A percentile compares a stretch with the other conserved stretches of the same genome.
Conservation (phyloP, 2,113 vertebrate genomes). For the Holacanthus passer region DNA sequence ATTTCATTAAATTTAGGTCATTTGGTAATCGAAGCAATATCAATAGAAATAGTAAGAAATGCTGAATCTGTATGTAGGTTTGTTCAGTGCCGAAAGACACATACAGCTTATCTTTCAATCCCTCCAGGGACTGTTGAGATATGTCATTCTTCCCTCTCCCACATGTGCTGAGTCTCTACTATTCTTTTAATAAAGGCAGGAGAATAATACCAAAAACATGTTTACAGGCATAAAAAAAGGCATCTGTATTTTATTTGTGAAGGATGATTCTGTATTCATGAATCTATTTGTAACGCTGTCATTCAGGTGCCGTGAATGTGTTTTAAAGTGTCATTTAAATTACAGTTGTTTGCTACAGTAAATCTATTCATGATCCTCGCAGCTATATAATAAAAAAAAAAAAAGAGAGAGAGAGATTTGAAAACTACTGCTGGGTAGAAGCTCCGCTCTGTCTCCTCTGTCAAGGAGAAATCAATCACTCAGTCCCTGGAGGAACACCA, state of each 20-base stretch:
- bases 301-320: conserved; percentile 28
- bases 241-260: background rate
- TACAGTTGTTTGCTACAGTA: conserved; percentile 42
- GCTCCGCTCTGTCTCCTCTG: conserved; percentile 61
- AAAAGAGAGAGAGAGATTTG: conserved; percentile 44
- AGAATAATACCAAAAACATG: conserved; percentile 23
- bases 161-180: background rate
- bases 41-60: background rate
- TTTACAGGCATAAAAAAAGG: conserved; percentile 10
- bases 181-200: conserved; percentile 25
- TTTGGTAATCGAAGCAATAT: background rate
- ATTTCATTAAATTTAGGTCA: background rate
- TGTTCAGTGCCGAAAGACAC: background rate
- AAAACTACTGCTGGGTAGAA: conserved; percentile 45
- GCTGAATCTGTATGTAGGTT: background rate
- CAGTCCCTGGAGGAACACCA: conserved; percentile 69
- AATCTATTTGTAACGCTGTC: conserved; percentile 38
- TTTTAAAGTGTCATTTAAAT: conserved; percentile 52
- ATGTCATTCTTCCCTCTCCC: background rate
- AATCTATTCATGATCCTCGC: conserved; percentile 41
- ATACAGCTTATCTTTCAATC: background rate
- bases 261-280: conserved; percentile 28
- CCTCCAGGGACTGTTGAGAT: background rate
- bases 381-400: too few relatives aligned
- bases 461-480: conserved; percentile 79